phyloP scores from a whole-genome alignment of 2,888 invertebrate species.

The Andrena dorsata region DNA sequence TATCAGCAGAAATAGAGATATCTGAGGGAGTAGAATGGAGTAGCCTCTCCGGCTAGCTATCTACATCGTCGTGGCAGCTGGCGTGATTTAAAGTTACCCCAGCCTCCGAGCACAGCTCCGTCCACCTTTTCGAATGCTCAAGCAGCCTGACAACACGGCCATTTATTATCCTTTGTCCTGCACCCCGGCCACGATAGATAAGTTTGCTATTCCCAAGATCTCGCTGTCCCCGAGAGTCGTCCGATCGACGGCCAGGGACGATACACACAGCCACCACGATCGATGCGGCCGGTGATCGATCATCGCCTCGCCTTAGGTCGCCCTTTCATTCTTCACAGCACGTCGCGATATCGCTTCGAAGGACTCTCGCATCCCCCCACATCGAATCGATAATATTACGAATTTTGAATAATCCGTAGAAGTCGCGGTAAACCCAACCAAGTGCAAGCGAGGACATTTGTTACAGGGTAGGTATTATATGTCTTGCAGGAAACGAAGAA shows the following conservation, averaged over 20 bases:
- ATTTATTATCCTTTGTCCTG: slow-evolving; percentile 75
- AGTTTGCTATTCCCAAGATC: slow-evolving; percentile 54
- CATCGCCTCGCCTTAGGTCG: slow-evolving; percentile 58
- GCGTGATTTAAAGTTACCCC: slow-evolving; percentile 69
- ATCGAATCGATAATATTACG: slow-evolving; percentile 13
- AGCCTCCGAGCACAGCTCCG: slow-evolving; percentile 54
- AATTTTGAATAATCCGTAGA: slow-evolving; percentile 2
- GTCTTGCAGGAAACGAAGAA: too few species aligned
- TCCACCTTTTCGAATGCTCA: slow-evolving; percentile 65
- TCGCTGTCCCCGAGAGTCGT: slow-evolving; percentile 50
- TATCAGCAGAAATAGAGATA: slow-evolving; percentile 64
- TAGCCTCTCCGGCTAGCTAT: slow-evolving; percentile 46
- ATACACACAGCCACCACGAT: slow-evolving; percentile 47
- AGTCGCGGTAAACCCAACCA: neutral
- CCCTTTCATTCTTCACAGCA: slow-evolving; percentile 27
- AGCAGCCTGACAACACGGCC: slow-evolving; percentile 54
- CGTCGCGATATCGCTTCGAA: slow-evolving; percentile 13
- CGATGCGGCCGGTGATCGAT: slow-evolving; percentile 60
- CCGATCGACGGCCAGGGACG: slow-evolving; percentile 43
- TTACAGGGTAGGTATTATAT: neutral
- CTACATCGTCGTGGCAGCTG: slow-evolving; percentile 55
- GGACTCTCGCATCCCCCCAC: neutral
- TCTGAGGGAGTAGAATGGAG: slow-evolving; percentile 49
- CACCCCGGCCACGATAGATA: slow-evolving; percentile 63
- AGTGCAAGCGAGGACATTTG: neutral